Evolutionary conservation across 2,113 vertebrate genomes (phyloP).

Genomic region (Thryonomys swinderianus): DNA sequence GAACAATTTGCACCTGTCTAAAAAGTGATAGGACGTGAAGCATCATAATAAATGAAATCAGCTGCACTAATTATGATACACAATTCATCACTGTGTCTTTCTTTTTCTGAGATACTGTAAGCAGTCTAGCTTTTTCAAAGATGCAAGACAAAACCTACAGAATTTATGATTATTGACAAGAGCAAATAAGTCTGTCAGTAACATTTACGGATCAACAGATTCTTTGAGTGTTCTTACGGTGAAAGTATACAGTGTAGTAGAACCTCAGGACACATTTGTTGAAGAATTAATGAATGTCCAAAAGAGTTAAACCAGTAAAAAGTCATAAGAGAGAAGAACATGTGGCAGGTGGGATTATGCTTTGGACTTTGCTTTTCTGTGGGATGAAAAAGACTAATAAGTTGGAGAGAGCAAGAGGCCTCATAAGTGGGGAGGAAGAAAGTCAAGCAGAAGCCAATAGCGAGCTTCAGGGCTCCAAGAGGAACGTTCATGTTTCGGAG

Average conservation of each 20-base stretch:
- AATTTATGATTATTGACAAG: not conserved
- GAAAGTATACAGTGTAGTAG: not conserved
- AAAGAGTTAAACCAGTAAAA: not conserved
- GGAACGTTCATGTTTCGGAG: not conserved
- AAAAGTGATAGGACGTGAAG: not conserved
- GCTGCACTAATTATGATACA: not conserved
- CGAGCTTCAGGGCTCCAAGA: not conserved
- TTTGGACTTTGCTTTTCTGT: not conserved
- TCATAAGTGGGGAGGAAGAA: not conserved
- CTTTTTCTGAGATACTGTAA: not conserved
- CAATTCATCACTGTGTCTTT: not conserved
- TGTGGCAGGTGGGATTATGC: not conserved
- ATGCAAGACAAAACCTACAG: not conserved
- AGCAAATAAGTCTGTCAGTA: not conserved
- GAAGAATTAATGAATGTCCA: not conserved
- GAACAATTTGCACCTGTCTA: not conserved
- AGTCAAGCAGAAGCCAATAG: not conserved
- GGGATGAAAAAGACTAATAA: not conserved
- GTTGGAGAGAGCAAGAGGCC: not conserved
- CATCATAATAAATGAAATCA: not conserved
- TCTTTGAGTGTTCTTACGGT: not conserved
- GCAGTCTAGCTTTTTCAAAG: not conserved
- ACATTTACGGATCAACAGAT: not conserved
- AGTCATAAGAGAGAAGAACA: not conserved
- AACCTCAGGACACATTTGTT: not conserved